Evolutionary conservation across 2,888 invertebrate species (phyloP).

Genomic region (Tiphia femorata): DNA sequence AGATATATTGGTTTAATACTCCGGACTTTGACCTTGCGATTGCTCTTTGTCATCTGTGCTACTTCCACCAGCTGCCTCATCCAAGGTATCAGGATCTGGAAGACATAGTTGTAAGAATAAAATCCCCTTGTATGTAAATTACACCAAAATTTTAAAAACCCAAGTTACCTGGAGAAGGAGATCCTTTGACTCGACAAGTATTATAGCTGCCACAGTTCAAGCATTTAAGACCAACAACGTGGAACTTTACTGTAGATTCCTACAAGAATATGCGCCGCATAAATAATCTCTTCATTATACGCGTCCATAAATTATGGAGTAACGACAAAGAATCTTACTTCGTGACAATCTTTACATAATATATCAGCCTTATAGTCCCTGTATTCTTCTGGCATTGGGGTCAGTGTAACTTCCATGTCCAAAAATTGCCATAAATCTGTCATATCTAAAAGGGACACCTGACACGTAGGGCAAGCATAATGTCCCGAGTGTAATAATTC

Average conservation of each 20-base stretch:
- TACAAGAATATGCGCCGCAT: slow-evolving; percentile 64
- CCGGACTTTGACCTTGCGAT: slow-evolving; percentile 24
- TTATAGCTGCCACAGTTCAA: slow-evolving; percentile 91
- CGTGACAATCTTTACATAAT: slow-evolving; percentile 92
- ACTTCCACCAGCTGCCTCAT: slow-evolving; percentile 55
- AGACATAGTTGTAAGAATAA: slow-evolving; percentile 3
- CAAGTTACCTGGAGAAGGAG: slow-evolving; percentile 65
- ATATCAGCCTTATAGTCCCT: slow-evolving; percentile 84
- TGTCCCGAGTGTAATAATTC: slow-evolving; percentile 82
- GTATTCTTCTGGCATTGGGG: slow-evolving; percentile 88
- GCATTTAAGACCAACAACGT: slow-evolving; percentile 90
- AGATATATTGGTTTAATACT: slow-evolving; percentile 1
- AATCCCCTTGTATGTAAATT: neutral
- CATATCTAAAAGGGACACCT: slow-evolving; percentile 91
- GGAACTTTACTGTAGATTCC: slow-evolving; percentile 86
- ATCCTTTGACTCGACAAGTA: slow-evolving; percentile 84
- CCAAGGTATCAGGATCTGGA: slow-evolving; percentile 55
- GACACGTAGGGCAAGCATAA: slow-evolving; percentile 91
- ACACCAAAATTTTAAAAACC: neutral
- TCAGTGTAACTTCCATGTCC: slow-evolving; percentile 85
- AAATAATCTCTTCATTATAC: neutral
- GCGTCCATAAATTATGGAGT: no score
- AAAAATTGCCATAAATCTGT: slow-evolving; percentile 84
- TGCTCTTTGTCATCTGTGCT: slow-evolving; percentile 51
- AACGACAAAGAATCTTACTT: slow-evolving; percentile 72